Percentiles rank a stretch among this genome's conserved stretches.
Conservation (phyloP, 2,888 invertebrate genomes). For the Melieria omissa region DNA sequence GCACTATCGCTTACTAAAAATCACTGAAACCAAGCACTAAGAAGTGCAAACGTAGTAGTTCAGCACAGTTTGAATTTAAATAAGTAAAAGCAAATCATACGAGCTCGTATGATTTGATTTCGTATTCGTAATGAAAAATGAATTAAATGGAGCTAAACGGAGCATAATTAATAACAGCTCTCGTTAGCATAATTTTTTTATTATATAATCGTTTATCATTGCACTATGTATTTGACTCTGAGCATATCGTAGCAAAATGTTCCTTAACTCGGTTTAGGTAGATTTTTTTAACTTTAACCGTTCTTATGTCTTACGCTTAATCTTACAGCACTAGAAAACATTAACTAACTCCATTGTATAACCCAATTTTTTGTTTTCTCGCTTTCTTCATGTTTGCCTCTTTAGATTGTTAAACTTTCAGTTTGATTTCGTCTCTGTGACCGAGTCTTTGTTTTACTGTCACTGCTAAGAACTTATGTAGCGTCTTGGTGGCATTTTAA, state of each 20-base stretch:
- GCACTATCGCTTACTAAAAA: too few relatives aligned
- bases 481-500: not conserved
- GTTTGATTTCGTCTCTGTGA: conserved; percentile 27
- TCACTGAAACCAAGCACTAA: too few relatives aligned
- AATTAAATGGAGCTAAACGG: too few relatives aligned
- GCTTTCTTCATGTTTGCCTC: not conserved
- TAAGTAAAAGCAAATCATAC: too few relatives aligned
- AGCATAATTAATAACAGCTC: too few relatives aligned
- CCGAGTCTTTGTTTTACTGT: not conserved
- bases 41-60: too few relatives aligned
- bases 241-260: conserved; percentile 37
- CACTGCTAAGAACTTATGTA: conserved; percentile 12
- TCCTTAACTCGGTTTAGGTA: conserved; percentile 9
- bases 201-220: not conserved
- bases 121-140: too few relatives aligned
- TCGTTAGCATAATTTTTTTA: too few relatives aligned
- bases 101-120: too few relatives aligned
- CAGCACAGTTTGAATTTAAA: too few relatives aligned
- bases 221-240: conserved; percentile 23
- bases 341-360: conserved; percentile 18
- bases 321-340: conserved; percentile 22
- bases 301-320: not conserved
- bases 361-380: not conserved
- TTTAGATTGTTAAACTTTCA: conserved; percentile 31
- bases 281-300: not conserved